A percentile compares a stretch with the other conserved stretches of the same genome.
Evolutionary conservation across 2,888 invertebrate species (phyloP).

Genomic region (Scrobipalpa atriplicella): DNA sequence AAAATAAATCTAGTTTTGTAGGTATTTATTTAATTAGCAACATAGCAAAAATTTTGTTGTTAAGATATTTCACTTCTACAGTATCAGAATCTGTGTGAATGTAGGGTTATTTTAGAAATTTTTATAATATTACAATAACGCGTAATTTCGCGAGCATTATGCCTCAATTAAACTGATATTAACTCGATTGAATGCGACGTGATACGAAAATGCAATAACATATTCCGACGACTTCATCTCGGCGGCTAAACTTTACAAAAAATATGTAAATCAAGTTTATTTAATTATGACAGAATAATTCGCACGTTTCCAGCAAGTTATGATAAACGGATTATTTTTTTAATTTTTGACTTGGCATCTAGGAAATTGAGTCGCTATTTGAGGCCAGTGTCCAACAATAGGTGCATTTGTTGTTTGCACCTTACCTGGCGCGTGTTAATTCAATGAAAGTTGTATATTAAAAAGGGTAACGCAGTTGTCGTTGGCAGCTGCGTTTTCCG

Average conservation of each 20-base stretch:
- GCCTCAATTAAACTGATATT: constrained; percentile 26
- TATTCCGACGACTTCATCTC: constrained; percentile 17
- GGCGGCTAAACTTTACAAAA: neutral
- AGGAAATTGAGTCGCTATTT: neutral
- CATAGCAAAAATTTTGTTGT: constrained; percentile 26
- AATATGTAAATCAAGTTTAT: constrained; percentile 48
- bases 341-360: neutral
- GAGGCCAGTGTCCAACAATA: constrained; percentile 4
- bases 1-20: constrained; percentile 4
- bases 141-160: constrained; percentile 16
- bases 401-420: no score
- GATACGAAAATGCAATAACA: constrained; percentile 17
- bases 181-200: constrained; percentile 21
- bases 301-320: neutral
- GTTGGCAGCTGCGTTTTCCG: constrained; percentile 59
- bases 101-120: neutral
- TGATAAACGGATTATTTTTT: neutral
- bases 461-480: constrained; percentile 23
- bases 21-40: constrained; percentile 17
- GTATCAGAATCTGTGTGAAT: constrained; percentile 17
- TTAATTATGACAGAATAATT: constrained; percentile 30
- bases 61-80: constrained; percentile 32
- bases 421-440: constrained; percentile 17
- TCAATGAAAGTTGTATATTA: constrained; percentile 15
- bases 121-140: constrained; percentile 20